Evolutionary conservation across 2,113 vertebrate genomes (phyloP), one percentile per base, ranked within the genome.

Genomic region (Pseudopipra pipra): DNA sequence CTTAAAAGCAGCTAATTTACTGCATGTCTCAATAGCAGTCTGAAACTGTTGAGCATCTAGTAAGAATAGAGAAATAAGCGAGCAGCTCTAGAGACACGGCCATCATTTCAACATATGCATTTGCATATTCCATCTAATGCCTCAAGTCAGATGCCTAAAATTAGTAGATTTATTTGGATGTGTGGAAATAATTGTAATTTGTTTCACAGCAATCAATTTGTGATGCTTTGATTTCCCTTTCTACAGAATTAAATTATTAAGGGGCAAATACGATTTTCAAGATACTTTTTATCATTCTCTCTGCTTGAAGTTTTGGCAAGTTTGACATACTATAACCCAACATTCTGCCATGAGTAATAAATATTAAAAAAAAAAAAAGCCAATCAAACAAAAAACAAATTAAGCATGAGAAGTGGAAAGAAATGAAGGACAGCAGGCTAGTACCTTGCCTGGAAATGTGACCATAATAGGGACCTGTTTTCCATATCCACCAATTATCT

Each of bases 151-250:
- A 96, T 92, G 93, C 77, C 92, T 95, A 90, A 97, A 97, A 97
- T 96, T 96, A 95, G 91, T 95, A 97, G 83, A 96, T 97, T 92
- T 95, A 96, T 95, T 97, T 97, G 91, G 95, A 96, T 97, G 85
- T 96, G 93, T 96, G 95, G 93, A 96, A 97, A 97, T 96, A 97
- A 97, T 96, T 97, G 89, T 96, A 93, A 97, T 97, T 97, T 96
- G 93, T 97, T 97, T 95, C 91, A 90, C 78, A 94, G 92, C 95
- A 96, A 97, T 97, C 95, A 91, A 96, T 97, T 97, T 97, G 94
- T 87, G 93, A 96, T 95, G 89, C 93, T 97, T 92, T 95, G 96
- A 96, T 97, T 97, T 97, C 66, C 79, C 83, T 81, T 97, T 95
- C 92, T 95, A 37, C 80, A 78, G 85, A 91, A 96, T 93, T 91